Evolutionary conservation across 2,888 invertebrate genomes (phyloP), one percentile per base, ranked within the genome.

Genomic region (Drosophila anomalipes): DNA sequence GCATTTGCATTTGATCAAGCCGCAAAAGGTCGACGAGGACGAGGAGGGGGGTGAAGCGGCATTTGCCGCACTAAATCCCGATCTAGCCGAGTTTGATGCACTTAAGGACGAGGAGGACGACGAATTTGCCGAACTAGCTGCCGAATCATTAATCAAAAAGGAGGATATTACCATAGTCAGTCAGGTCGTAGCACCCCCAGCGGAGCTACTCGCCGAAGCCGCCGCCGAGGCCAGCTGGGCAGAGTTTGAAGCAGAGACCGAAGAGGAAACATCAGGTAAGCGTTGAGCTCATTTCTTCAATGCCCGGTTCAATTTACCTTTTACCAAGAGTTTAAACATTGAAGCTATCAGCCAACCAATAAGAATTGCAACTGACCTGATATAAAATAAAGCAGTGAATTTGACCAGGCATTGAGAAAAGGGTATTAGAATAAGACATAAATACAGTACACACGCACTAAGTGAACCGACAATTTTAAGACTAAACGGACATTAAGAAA

Each of bases 91-190:
- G 82, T 95, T 95, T 86, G 95, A 95, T 91, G 83, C 94, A 2
- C 91, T 94, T 16, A 95, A 96, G 81, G 95, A 95, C 79, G 95
- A 96, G 86, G 93, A 93, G 65, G 95, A 96, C 89, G 96, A 96
- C 89, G 97, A 97, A 93, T 97, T 97, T 92, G 96, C 96, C 39
- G 95, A 95, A 88, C 92, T 97, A 94, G 97, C 97, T 26, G 95
- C 95, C n/a, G 96, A 97, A 93, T 97, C 97, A 32, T 94, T 97
- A 82, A 94, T 94, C 4, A 96, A 95, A 91, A 93, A 94, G 72
- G 94, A 95, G 81, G 94, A 94, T 41, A 92, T 94, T 35, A 92
- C 91, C 68, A 85, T 93, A 59, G 89, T 93, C 26, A 90, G 86
- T 53, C 88, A 94, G 86, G 91, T 93, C 32, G 78, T 90, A 6